Base-by-base conservation (phyloP, 1,140 invertebrate species). In the Sipha flava region DNA sequence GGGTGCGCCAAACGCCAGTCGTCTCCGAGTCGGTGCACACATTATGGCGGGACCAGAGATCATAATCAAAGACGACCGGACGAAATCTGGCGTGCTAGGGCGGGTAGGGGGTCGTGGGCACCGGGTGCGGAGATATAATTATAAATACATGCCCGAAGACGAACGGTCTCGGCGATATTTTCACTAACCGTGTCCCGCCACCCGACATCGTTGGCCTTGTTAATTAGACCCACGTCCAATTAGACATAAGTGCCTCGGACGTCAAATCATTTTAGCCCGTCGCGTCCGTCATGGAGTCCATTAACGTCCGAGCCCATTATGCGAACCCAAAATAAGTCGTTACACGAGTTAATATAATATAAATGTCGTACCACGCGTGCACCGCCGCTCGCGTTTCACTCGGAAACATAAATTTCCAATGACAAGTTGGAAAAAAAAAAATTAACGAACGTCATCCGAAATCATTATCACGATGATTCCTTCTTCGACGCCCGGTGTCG, bases 141-240 rank as follows among this genome's bases (percentile, higher is more conserved):
- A 6, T 5, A 57, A 57, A 57, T 29, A 34, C n/a, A 62, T 31
- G 31, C 57, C 14, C 1, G 57, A 18, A n/a, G 29, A 62, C 12
- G 14, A 45, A 3, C 57, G 57, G 57, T 9, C 6, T 23, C 7
- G 26, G 29, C 16, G 57, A n/a, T 34, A 34, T 31, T 31, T 34
- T 62, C n/a, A n/a, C n/a, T n/a, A n/a, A n/a, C n/a, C n/a, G 47
- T 52, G 37, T 40, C 4, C 47, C 6, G 47, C 16, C 5, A 21
- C 1, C 21, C 37, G 21, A 31, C 31, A 6, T 49, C 4, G 52
- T 40, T 43, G 34, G 72, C 72, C 72, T 16, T n/a, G 72, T 57
- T 75, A 57, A 57, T 75, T 75, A 75, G 72, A 57, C 31, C 31
- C 52, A 57, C 72, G 72, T 75, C 72, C 49, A 34, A 75, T 75